These are phyloP conservation scores for Lutraria lutraria DNA, from an alignment of 2,888 invertebrate species.

Conservation along the genomic window DNA sequence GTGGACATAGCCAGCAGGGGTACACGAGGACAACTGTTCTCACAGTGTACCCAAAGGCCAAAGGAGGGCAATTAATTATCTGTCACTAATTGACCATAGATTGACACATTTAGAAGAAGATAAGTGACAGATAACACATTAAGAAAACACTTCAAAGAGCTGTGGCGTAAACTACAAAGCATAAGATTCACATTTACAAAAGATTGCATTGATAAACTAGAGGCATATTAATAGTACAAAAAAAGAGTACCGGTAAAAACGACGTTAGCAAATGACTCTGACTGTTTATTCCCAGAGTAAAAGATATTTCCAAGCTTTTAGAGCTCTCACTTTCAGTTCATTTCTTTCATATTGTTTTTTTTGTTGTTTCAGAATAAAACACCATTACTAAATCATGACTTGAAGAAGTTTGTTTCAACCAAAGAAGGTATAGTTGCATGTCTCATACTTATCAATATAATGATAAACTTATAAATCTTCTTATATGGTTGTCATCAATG, in stretches of 20 bases:
- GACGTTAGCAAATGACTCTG: too few species aligned
- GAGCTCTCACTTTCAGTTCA: too few species aligned
- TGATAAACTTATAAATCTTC: too few species aligned
- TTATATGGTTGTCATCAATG: too few species aligned
- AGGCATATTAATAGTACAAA: too few species aligned
- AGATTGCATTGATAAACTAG: not conserved
- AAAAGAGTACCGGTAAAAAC: too few species aligned
- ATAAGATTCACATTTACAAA: not conserved
- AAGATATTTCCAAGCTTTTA: not conserved
- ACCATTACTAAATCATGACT: slow-evolving; percentile 88
- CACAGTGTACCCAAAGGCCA: slow-evolving; percentile 20
- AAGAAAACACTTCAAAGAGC: slow-evolving; percentile 21
- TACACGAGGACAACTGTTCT: not conserved
- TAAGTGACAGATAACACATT: slow-evolving; percentile 15
- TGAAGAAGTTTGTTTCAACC: slow-evolving; percentile 89
- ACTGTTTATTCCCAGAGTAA: too few species aligned
- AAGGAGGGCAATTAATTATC: slow-evolving; percentile 33
- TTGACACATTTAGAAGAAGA: slow-evolving; percentile 35
- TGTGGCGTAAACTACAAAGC: not conserved
- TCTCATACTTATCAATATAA: too few species aligned
- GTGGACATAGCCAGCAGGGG: slow-evolving; percentile 4
- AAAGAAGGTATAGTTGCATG: slow-evolving; percentile 88
- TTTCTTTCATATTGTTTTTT: slow-evolving; percentile 21
- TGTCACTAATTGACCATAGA: slow-evolving; percentile 32
- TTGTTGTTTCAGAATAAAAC: slow-evolving; percentile 81